Percentiles rank a stretch among this genome's conserved stretches.
These are phyloP conservation scores for Andrena camellia DNA, from an alignment of 2,888 invertebrate species.

Conservation along the genomic window DNA sequence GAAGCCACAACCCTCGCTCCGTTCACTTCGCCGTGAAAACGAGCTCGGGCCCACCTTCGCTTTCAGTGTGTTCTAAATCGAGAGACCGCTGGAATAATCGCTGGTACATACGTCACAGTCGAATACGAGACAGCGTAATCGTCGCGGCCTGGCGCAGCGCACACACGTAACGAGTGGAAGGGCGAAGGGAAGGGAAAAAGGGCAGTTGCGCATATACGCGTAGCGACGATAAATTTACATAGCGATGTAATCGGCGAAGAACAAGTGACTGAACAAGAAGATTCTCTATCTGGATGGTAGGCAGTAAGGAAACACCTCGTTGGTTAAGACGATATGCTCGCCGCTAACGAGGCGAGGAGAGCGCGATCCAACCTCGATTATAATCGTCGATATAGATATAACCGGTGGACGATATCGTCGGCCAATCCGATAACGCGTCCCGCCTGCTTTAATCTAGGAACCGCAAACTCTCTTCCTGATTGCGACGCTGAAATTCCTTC, in stretches of 20 bases:
- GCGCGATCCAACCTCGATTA: constrained; percentile 66
- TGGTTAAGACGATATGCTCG: constrained; percentile 85
- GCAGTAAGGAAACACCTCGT: constrained; percentile 86
- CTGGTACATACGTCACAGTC: constrained; percentile 29
- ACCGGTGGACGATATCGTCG: constrained; percentile 60
- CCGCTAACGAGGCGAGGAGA: constrained; percentile 73
- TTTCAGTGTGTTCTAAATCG: constrained; percentile 3
- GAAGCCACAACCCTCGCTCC: not conserved
- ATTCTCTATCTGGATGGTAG: constrained; percentile 81
- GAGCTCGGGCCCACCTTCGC: not conserved
- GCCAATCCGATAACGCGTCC: constrained; percentile 59
- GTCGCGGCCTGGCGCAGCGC: constrained; percentile 29
- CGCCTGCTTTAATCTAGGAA: constrained; percentile 30
- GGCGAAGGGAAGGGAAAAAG: constrained; percentile 24
- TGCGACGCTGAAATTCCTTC: constrained; percentile 5
- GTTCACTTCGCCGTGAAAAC: not conserved
- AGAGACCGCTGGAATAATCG: constrained; percentile 17
- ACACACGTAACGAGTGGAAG: constrained; percentile 29
- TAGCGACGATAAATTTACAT: constrained; percentile 82
- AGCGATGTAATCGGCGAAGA: constrained; percentile 81
- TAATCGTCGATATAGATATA: constrained; percentile 74
- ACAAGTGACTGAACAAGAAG: constrained; percentile 82
- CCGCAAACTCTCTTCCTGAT: not conserved
- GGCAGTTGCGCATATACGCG: constrained; percentile 70
- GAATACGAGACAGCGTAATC: constrained; percentile 44